phyloP scores from a whole-genome alignment of 2,888 invertebrate species.

The Silvanus unidentatus region DNA sequence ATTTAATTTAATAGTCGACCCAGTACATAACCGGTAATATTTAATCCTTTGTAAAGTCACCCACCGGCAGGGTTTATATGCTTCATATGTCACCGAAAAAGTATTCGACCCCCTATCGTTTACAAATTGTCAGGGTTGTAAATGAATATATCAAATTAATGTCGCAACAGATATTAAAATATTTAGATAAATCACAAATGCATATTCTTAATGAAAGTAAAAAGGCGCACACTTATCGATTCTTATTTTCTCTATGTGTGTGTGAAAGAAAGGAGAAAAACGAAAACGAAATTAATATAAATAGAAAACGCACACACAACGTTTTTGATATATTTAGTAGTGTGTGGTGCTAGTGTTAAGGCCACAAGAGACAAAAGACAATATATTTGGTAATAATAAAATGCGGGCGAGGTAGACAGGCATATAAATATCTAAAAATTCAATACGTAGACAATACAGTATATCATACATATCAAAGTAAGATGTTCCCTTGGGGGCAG shows the following conservation, averaged over 20 bases:
- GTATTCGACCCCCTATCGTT: constrained; percentile 32
- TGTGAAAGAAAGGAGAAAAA: too few relatives aligned
- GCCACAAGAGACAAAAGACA: constrained; percentile 7
- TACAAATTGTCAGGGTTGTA: constrained; percentile 43
- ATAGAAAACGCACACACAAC: too few relatives aligned
- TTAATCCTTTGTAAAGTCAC: constrained; percentile 36
- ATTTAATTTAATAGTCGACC: constrained; percentile 42
- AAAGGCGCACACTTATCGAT: too few relatives aligned
- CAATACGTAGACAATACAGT: constrained; percentile 42
- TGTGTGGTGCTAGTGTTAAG: too few relatives aligned
- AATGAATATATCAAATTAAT: constrained; percentile 41
- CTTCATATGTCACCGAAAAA: constrained; percentile 30
- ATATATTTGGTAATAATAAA: constrained; percentile 2
- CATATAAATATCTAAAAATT: constrained; percentile 40
- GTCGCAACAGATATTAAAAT: constrained; percentile 13
- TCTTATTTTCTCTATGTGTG: too few relatives aligned
- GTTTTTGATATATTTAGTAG: background rate
- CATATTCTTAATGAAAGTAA: too few relatives aligned
- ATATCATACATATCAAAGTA: constrained; percentile 45
- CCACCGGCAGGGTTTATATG: constrained; percentile 29
- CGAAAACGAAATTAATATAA: too few relatives aligned
- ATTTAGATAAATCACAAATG: too few relatives aligned
- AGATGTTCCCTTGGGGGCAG: constrained; percentile 41
- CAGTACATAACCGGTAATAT: constrained; percentile 34
- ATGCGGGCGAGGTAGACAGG: constrained; percentile 21